Evolutionary conservation across 2,797 vertebrate genomes (phyloP).

Genomic region (Hoplostethus atlanticus): DNA sequence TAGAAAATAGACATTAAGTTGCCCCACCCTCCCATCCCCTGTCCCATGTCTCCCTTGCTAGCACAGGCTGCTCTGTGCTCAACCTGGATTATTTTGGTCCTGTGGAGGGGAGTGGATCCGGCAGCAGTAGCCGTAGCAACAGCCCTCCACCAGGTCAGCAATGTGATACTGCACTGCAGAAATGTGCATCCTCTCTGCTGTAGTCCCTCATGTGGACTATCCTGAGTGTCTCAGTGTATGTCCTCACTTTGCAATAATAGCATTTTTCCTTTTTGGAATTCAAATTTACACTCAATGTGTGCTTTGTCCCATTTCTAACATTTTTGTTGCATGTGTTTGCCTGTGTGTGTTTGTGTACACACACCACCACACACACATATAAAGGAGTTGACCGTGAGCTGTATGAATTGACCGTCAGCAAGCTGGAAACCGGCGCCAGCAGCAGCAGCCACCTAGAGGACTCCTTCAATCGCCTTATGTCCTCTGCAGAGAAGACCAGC

Average conservation of each 20-base stretch:
- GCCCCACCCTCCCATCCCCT: slow-evolving; percentile 1
- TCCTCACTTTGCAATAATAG: too few relatives aligned
- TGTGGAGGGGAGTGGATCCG: slow-evolving; percentile 91
- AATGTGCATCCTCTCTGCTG: slow-evolving; percentile 3
- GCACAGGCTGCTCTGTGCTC: slow-evolving; percentile 90
- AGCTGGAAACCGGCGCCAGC: slow-evolving; percentile 83
- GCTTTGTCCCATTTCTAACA: not conserved
- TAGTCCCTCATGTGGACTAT: not conserved
- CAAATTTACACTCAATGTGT: not conserved
- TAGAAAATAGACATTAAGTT: slow-evolving; percentile 10
- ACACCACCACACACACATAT: not conserved
- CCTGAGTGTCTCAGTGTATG: not conserved
- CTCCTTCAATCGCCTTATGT: slow-evolving; percentile 90
- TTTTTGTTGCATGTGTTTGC: too few relatives aligned
- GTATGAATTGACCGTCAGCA: slow-evolving; percentile 91
- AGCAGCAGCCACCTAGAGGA: slow-evolving; percentile 84
- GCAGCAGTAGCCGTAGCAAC: slow-evolving; percentile 76
- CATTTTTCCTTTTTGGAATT: too few relatives aligned
- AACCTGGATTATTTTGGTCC: slow-evolving; percentile 96
- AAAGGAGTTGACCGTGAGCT: slow-evolving; percentile 93
- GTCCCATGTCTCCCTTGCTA: slow-evolving; percentile 35
- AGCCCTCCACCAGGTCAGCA: slow-evolving; percentile 93
- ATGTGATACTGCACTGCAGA: slow-evolving; percentile 37
- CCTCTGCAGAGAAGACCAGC: slow-evolving; percentile 89
- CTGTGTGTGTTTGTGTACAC: slow-evolving; percentile 14